Evolutionary conservation across 1,140 invertebrate species (phyloP), one percentile per base, ranked within the genome.

Genomic region (Meloidogyne hapla): DNA sequence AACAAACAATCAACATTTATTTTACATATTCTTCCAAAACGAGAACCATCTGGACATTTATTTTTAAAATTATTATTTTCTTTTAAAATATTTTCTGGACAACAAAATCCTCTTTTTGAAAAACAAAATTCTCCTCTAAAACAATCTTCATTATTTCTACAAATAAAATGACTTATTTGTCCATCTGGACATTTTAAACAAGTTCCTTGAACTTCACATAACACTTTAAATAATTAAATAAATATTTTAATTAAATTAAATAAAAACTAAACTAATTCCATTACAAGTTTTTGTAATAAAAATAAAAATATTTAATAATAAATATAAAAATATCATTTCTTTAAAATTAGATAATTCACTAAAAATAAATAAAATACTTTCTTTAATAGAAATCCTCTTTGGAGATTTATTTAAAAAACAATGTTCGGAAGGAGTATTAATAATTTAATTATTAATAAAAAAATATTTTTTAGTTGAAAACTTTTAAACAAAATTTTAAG

Each of bases 201-300:
- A 13, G 73, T 75, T 28, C 78, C 78, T 61, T 81, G 78, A 25
- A 79, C n/a, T 67, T 79, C 77, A 56, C 78, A 79, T 63, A 79
- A 61, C 26, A 66, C 26, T 33, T 33, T 66, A 33, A 33, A 28
- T 18, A 33, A 25, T 33, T 8, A 21, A 15, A 15, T 33, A 64
- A 64, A 15, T 64, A 15, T 15, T 66, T 26, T 26, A 40, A 10
- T 18, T 15, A 8, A 26, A 26, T 5, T 6, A n/a, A 9, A 40
- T 8, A 66, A 26, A 66, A 28, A 18, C 5, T 21, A 33, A 66
- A 33, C n/a, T 66, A 21, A 21, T 63, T 63, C 61, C 25, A 21
- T 21, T 21, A 25, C n/a, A 63, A 63, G 10, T 21, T 63, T 21
- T 21, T 21, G n/a, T 0, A 63, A 63, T 63, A 6, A 21, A 21